phyloP scores from a whole-genome alignment of 2,797 vertebrate species.

The Columba guinea region DNA sequence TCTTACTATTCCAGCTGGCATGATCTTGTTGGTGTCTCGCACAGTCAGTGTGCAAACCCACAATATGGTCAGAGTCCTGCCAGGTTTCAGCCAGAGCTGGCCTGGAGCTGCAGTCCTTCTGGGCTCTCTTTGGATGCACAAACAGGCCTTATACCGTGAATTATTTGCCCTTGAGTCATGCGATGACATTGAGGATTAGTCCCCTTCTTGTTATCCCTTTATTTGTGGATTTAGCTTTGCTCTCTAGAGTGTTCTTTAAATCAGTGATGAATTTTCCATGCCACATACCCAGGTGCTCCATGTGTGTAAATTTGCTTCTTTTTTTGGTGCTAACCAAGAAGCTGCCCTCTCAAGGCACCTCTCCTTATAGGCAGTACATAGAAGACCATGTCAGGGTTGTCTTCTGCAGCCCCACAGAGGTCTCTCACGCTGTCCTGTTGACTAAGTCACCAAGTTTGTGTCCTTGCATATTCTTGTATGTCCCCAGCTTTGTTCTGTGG shows the following conservation, averaged over 20 bases:
- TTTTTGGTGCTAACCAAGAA: neutral
- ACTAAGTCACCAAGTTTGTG: neutral
- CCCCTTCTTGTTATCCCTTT: neutral
- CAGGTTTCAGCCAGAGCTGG: neutral
- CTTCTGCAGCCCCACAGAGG: neutral
- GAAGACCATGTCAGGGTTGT: neutral
- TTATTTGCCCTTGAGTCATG: neutral
- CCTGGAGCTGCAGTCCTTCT: neutral
- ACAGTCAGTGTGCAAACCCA: neutral
- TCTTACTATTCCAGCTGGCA: neutral
- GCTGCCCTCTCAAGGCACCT: neutral
- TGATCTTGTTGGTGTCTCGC: neutral
- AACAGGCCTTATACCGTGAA: neutral
- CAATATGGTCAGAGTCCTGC: neutral
- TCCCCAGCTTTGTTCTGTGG: neutral
- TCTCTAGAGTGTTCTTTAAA: neutral
- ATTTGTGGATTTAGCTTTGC: neutral
- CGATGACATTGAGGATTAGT: neutral
- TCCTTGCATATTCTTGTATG: neutral
- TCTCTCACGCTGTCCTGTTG: neutral
- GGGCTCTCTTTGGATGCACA: neutral
- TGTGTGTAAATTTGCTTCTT: neutral
- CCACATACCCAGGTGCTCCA: neutral
- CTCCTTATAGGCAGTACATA: neutral
- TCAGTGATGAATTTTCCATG: neutral